Evolutionary conservation across 1,140 invertebrate species (phyloP).

Genomic region (Drosophila melanogaster): DNA sequence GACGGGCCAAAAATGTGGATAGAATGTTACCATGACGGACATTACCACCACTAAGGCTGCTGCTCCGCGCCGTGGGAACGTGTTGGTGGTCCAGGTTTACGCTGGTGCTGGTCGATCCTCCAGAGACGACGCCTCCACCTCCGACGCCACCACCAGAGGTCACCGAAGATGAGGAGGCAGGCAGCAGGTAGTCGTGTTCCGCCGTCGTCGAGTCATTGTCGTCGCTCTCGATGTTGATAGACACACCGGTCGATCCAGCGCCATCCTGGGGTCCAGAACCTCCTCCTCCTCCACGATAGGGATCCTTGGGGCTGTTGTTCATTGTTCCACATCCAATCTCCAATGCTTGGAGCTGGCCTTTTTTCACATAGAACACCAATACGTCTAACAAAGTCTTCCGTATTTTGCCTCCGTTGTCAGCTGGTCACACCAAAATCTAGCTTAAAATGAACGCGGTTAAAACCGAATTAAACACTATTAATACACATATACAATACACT

Average conservation of each 20-base stretch:
- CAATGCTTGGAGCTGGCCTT: neutral
- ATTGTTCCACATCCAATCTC: constrained; percentile 29
- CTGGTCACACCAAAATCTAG: constrained; percentile 2
- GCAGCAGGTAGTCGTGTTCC: constrained; percentile 64
- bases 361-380: neutral
- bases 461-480: neutral
- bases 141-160: constrained; percentile 28
- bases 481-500: neutral
- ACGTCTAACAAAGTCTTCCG: neutral
- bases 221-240: constrained; percentile 70
- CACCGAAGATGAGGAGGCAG: constrained; percentile 32
- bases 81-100: constrained; percentile 46
- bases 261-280: constrained; percentile 9
- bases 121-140: neutral
- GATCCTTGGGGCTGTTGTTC: constrained; percentile 66
- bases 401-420: neutral
- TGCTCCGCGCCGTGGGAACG: constrained; percentile 34
- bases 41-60: constrained; percentile 35
- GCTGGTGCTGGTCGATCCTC: constrained; percentile 28
- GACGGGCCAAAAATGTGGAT: constrained; percentile 52
- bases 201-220: constrained; percentile 77
- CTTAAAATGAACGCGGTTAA: neutral
- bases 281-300: constrained; percentile 32
- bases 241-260: constrained; percentile 25
- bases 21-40: constrained; percentile 43